Evolutionary conservation across 2,888 invertebrate genomes (phyloP).

Genomic region (Calameuta idolon): DNA sequence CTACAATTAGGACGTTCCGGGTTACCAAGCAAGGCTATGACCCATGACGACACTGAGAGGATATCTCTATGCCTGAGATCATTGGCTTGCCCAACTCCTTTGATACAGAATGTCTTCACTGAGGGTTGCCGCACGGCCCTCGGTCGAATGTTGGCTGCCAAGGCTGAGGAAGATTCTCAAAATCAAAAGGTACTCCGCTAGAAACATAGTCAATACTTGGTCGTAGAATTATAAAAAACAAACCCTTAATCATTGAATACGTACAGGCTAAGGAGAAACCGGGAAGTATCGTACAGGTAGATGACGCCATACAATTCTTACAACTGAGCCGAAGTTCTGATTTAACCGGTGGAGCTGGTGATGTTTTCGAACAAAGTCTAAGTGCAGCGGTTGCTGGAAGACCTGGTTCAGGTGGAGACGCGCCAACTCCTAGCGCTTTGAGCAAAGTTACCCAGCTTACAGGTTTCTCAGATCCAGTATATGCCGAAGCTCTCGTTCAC

Average conservation of each 20-base stretch:
- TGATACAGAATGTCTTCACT: slow-evolving; percentile 79
- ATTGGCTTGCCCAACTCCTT: slow-evolving; percentile 76
- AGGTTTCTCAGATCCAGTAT: slow-evolving; percentile 99
- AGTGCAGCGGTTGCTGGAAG: slow-evolving; percentile 87
- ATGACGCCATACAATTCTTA: slow-evolving; percentile 86
- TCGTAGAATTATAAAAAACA: neutral
- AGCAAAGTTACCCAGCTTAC: slow-evolving; percentile 95
- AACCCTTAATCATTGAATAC: neutral
- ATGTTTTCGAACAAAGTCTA: slow-evolving; percentile 95
- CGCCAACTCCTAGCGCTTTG: slow-evolving; percentile 72
- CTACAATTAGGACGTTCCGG: slow-evolving; percentile 80
- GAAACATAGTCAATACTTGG: neutral
- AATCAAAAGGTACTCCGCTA: slow-evolving; percentile 66
- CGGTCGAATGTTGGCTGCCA: slow-evolving; percentile 85
- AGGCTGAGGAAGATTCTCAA: slow-evolving; percentile 78
- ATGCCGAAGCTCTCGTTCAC: slow-evolving; percentile 99
- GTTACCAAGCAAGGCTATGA: slow-evolving; percentile 81
- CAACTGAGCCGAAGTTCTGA: slow-evolving; percentile 79
- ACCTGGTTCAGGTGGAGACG: slow-evolving; percentile 66
- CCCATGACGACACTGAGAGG: slow-evolving; percentile 95
- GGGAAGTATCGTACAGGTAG: slow-evolving; percentile 80
- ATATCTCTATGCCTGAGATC: slow-evolving; percentile 85
- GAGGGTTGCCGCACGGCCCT: slow-evolving; percentile 82
- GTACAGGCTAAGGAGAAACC: slow-evolving; percentile 76
- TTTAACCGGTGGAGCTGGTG: slow-evolving; percentile 73